A percentile compares a stretch with the other conserved stretches of the same genome.
Conservation (phyloP, 2,113 vertebrate genomes). For the Neogobius melanostomus region DNA sequence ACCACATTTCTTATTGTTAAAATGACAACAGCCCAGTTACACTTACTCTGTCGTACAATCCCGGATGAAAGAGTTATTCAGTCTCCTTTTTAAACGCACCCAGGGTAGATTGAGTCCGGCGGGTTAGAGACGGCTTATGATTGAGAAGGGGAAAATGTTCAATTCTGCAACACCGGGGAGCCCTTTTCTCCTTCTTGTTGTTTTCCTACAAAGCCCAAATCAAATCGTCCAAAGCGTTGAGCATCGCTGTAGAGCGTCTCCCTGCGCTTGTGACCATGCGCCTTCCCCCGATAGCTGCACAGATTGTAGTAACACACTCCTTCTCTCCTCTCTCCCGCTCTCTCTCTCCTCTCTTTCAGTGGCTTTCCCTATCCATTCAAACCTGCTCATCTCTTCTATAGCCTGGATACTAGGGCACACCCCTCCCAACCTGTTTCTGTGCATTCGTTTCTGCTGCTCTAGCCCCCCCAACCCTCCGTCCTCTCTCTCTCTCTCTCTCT, state of each 20-base stretch:
- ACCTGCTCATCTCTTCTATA: constrained; percentile 46
- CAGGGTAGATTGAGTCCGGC: constrained; percentile 41
- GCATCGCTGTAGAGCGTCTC: constrained; percentile 49
- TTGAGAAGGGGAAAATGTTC: constrained; percentile 52
- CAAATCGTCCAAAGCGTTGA: constrained; percentile 57
- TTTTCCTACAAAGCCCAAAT: constrained; percentile 36
- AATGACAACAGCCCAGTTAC: constrained; percentile 43
- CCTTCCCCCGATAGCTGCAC: constrained; percentile 59
- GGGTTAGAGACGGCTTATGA: constrained; percentile 51
- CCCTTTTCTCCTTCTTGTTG: constrained; percentile 9
- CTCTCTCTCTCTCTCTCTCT: constrained; percentile 6
- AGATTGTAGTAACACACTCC: constrained; percentile 77
- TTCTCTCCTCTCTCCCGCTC: constrained; percentile 28
- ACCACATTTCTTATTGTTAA: constrained; percentile 7
- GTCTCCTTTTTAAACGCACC: constrained; percentile 63
- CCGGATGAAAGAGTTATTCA: constrained; percentile 64
- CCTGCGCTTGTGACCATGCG: constrained; percentile 61
- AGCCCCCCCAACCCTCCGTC: background rate
- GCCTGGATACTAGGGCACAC: constrained; percentile 55
- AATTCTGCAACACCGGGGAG: constrained; percentile 50
- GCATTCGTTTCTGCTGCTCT: constrained; percentile 10
- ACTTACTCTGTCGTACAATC: constrained; percentile 74
- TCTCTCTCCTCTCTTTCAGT: constrained; percentile 15
- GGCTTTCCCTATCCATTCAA: constrained; percentile 29
- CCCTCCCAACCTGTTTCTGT: constrained; percentile 40